Conservation (phyloP, 2,888 invertebrate genomes). For the Chelonus formosanus region DNA sequence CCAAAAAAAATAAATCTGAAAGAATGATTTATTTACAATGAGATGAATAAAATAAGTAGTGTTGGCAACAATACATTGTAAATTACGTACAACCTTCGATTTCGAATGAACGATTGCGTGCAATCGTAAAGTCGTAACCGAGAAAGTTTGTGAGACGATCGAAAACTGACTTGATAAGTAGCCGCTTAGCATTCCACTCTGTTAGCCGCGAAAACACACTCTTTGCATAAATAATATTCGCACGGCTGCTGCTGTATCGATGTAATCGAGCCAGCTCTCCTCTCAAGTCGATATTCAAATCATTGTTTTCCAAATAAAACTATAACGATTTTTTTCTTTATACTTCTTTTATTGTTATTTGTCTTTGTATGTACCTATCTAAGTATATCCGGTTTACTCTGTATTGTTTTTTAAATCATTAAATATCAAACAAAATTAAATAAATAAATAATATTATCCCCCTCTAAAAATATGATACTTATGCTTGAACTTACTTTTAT, state of each 20-base stretch:
- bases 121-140: slow-evolving; percentile 37
- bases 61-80: slow-evolving; percentile 6
- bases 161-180: slow-evolving; percentile 41
- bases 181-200: slow-evolving; percentile 45
- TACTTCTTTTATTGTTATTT: neutral
- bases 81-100: slow-evolving; percentile 24
- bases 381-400: no score
- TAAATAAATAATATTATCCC: no score
- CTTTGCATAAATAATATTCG: slow-evolving; percentile 42
- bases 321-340: neutral
- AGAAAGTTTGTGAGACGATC: slow-evolving; percentile 41
- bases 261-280: slow-evolving; percentile 15
- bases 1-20: neutral
- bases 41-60: slow-evolving; percentile 6
- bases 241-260: slow-evolving; percentile 27
- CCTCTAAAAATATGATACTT: no score
- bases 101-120: slow-evolving; percentile 30
- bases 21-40: slow-evolving; percentile 8
- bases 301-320: neutral
- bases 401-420: no score
- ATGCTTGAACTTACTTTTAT: slow-evolving; percentile 48
- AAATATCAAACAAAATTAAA: no score
- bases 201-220: slow-evolving; percentile 39
- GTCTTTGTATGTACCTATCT: no score
- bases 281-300: neutral